A percentile compares a stretch with the other conserved stretches of the same genome.
Conservation (phyloP, 1,140 invertebrate genomes). For the Eciton burchellii region DNA sequence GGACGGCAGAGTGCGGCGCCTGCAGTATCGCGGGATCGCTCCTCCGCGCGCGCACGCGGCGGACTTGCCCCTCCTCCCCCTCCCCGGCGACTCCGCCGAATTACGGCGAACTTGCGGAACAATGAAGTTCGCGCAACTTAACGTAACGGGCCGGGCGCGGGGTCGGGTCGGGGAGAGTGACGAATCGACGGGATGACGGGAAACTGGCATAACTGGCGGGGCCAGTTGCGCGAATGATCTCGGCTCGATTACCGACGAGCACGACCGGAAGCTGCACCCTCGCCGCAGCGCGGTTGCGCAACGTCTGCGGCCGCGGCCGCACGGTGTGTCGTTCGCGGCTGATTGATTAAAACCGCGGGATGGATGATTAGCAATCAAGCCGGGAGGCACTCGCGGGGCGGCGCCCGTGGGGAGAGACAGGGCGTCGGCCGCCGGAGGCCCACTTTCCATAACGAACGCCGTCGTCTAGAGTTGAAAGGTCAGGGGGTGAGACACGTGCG, state of each 20-base stretch:
- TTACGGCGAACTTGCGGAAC: conserved; percentile 30
- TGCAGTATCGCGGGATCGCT: conserved; percentile 20
- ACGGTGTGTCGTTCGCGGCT: conserved; percentile 23
- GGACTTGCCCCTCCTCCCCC: conserved; percentile 13
- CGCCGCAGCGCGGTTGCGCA: neutral
- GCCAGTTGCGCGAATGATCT: conserved; percentile 42
- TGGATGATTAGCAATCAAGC: conserved; percentile 73
- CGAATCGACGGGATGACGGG: neutral
- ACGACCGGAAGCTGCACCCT: no score
- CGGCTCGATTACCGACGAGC: conserved; percentile 41
- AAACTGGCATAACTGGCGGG: conserved; percentile 40
- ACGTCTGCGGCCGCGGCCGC: conserved; percentile 25
- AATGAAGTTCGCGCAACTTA: conserved; percentile 48
- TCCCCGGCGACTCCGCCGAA: no score
- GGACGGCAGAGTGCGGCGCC: neutral
- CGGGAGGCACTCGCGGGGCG: neutral
- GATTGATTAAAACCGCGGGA: conserved; percentile 70
- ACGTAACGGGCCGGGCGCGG: conserved; percentile 28
- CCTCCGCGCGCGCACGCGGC: conserved; percentile 5
- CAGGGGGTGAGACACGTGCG: conserved; percentile 72
- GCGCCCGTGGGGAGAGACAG: neutral
- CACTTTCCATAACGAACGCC: conserved; percentile 57
- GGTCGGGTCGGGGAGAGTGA: no score
- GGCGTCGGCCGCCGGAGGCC: conserved; percentile 14
- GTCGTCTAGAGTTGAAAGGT: conserved; percentile 72